Percentiles rank a stretch among this genome's conserved stretches.
Conservation (phyloP, 1,140 invertebrate species). For the Coenobita brevimanus region DNA sequence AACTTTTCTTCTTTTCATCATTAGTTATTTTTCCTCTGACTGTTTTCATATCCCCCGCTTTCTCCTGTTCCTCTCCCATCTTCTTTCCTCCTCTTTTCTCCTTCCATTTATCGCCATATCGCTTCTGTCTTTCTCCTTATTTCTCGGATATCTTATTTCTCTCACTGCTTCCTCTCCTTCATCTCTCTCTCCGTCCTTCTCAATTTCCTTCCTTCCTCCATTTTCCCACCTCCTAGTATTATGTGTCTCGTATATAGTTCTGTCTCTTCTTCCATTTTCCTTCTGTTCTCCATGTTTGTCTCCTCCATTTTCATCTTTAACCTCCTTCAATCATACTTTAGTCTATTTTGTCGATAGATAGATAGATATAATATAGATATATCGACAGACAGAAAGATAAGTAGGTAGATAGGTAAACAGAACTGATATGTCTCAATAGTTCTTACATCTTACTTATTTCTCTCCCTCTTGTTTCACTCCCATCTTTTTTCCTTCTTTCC, state of each 20-base stretch:
- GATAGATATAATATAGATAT: too few relatives aligned
- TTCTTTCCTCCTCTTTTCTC: neutral
- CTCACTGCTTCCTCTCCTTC: neutral
- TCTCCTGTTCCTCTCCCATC: too few relatives aligned
- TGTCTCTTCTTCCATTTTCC: neutral
- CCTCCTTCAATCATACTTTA: slow-evolving; percentile 6
- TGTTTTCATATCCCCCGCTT: neutral
- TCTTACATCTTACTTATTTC: too few relatives aligned
- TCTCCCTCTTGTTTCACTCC: too few relatives aligned
- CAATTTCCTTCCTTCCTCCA: neutral
- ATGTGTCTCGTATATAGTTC: neutral
- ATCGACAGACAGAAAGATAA: too few relatives aligned
- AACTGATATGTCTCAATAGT: too few relatives aligned
- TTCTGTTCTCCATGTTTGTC: neutral
- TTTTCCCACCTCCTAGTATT: neutral
- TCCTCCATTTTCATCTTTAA: neutral
- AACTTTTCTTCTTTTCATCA: neutral
- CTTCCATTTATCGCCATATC: neutral
- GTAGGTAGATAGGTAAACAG: too few relatives aligned
- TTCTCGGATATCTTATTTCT: neutral
- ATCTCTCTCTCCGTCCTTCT: too few relatives aligned
- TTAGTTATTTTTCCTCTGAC: neutral
- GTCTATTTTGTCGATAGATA: too few relatives aligned
- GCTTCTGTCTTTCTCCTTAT: neutral
- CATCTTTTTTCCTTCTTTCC: too few relatives aligned